Conservation (phyloP, 2,113 vertebrate species). For the Sinocyclocheilus grahami region DNA sequence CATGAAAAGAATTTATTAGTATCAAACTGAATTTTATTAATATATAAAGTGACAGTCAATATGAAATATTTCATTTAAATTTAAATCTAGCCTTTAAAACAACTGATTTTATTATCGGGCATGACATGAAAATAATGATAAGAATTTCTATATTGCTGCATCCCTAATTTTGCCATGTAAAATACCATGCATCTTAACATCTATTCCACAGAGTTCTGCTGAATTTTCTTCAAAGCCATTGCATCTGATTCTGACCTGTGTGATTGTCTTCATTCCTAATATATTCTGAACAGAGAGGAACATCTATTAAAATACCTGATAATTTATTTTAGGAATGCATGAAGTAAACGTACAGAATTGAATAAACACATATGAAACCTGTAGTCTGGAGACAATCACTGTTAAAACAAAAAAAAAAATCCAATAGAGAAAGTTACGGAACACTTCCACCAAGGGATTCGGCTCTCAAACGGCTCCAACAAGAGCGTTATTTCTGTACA, state of each 20-base stretch:
- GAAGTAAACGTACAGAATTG: not conserved
- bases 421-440: not conserved
- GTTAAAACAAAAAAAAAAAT: not conserved
- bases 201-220: not conserved
- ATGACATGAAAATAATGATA: not conserved
- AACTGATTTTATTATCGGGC: too few relatives aligned
- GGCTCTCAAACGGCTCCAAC: not conserved
- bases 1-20: not conserved
- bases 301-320: slow-evolving; percentile 25
- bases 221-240: not conserved
- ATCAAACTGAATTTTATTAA: too few relatives aligned
- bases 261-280: not conserved
- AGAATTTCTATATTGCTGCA: not conserved
- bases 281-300: not conserved
- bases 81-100: too few relatives aligned
- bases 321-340: slow-evolving; percentile 48
- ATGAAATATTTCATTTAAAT: too few relatives aligned
- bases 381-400: not conserved
- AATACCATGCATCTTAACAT: not conserved
- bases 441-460: not conserved
- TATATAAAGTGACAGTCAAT: too few relatives aligned
- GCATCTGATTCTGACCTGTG: not conserved
- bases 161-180: not conserved
- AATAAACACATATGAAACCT: not conserved
- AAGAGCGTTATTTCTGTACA: slow-evolving; percentile 13